Evolutionary conservation across 2,888 invertebrate genomes (phyloP), one percentile per base, ranked within the genome.

Genomic region (Horisme vitalbata): DNA sequence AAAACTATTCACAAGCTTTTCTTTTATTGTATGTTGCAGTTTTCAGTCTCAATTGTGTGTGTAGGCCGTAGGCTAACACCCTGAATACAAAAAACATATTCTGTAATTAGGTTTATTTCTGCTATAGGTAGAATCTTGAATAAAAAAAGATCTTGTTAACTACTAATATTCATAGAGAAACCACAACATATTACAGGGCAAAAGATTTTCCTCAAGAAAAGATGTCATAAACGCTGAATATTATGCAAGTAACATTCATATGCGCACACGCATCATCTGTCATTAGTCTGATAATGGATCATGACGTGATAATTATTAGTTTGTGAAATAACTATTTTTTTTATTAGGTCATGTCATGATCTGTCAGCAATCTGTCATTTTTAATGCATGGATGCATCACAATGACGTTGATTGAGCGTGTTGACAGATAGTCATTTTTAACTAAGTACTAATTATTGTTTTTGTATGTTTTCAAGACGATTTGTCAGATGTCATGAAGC

Each of bases 341-440:
- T 39, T 31, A 28, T 23, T 34, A 33, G 13, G 41, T 43, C 43
- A 41, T 43, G 33, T 34, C 36, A 30, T 30, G 23, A 32, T 37
- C 27, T 43, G 13, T 37, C 30, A 44, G 27, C 24, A 15, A 32
- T 37, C 27, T 43, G 13, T 37, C 30, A 44, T 38, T 30, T 24
- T 34, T 1, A 2, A 18, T 18, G 18, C 2, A 18, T 5, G 2
- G 18, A 5, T 6, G 2, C 18, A 26, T 26, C 26, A 26, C 11
- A 24, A 11, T 35, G 44, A 49, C 43, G 12, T 37, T 48, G 48
- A 48, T 43, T 18, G 38, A 49, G 30, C 28, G 38, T 31, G 48
- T 44, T 49, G 48, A 39, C 48, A 43, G 48, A 27, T 39, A 20
- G 35, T 35, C 35, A 44, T 48, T 34, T 37, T n/a, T 15, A 30